Percentiles rank a stretch among this genome's conserved stretches.
These are phyloP conservation scores for Leuciscus idus DNA, from an alignment of 2,113 vertebrate species.

Conservation along the genomic window DNA sequence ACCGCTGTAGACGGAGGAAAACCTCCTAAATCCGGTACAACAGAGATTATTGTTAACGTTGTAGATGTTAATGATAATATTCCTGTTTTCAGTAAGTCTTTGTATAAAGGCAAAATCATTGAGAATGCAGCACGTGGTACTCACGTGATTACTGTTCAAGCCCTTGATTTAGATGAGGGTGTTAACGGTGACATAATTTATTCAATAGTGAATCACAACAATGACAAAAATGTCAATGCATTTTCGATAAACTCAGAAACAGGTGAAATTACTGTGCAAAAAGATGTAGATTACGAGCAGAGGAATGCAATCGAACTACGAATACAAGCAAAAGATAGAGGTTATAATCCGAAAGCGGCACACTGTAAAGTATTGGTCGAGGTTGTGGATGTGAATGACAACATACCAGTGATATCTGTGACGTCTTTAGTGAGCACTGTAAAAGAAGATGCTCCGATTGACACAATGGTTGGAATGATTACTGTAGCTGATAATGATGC, in stretches of 20 bases:
- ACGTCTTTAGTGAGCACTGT: slow-evolving; percentile 73
- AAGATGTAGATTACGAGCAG: slow-evolving; percentile 77
- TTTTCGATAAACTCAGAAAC: slow-evolving; percentile 78
- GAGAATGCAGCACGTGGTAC: slow-evolving; percentile 70
- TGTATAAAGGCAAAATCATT: slow-evolving; percentile 69
- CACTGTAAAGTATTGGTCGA: slow-evolving; percentile 80
- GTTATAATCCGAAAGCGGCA: slow-evolving; percentile 70
- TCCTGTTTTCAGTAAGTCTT: slow-evolving; percentile 71
- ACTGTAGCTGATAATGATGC: slow-evolving; percentile 75
- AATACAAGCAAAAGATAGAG: slow-evolving; percentile 75
- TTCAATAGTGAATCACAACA: slow-evolving; percentile 60
- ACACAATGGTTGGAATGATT: slow-evolving; percentile 68
- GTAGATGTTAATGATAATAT: slow-evolving; percentile 82
- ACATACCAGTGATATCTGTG: slow-evolving; percentile 75
- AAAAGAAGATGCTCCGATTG: slow-evolving; percentile 62
- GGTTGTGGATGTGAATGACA: slow-evolving; percentile 82
- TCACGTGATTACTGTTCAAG: slow-evolving; percentile 67
- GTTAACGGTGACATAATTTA: slow-evolving; percentile 66
- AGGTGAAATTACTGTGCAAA: slow-evolving; percentile 78
- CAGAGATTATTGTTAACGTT: slow-evolving; percentile 73
- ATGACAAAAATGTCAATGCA: slow-evolving; percentile 68
- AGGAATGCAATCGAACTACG: slow-evolving; percentile 75
- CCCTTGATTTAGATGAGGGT: slow-evolving; percentile 78
- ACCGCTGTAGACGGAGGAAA: slow-evolving; percentile 75
- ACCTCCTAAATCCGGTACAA: slow-evolving; percentile 66